A percentile compares a stretch with the other conserved stretches of the same genome.
phyloP scores from a whole-genome alignment of 2,888 invertebrate genomes.

The Nysson spinosus region DNA sequence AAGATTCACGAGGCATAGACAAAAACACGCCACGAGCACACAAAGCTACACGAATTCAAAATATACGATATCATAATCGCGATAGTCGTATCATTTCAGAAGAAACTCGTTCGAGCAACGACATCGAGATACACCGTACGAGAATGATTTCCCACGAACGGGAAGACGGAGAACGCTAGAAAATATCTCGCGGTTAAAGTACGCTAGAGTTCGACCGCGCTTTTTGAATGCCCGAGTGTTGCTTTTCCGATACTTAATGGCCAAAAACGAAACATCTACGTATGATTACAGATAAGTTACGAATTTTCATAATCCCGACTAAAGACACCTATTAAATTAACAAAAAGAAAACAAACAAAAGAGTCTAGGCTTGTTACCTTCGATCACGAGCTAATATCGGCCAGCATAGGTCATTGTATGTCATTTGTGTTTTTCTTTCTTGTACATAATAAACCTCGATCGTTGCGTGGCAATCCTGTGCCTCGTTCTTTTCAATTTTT shows the following conservation, averaged over 20 bases:
- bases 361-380: conserved; percentile 57
- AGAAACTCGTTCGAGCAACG: neutral
- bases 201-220: conserved; percentile 3
- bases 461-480: conserved; percentile 21
- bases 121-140: conserved; percentile 20
- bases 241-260: conserved; percentile 23
- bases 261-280: conserved; percentile 22
- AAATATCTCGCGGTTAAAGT: conserved; percentile 23
- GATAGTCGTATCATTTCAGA: neutral
- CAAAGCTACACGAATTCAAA: neutral
- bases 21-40: conserved; percentile 31
- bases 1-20: neutral
- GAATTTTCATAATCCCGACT: conserved; percentile 18
- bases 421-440: conserved; percentile 17
- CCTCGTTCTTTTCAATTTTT: conserved; percentile 3
- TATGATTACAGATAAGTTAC: conserved; percentile 21
- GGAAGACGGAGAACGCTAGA: conserved; percentile 6
- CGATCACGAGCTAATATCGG: conserved; percentile 51
- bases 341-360: conserved; percentile 37
- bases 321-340: conserved; percentile 37
- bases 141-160: neutral
- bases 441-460: conserved; percentile 19
- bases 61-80: neutral
- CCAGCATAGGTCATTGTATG: conserved; percentile 45
- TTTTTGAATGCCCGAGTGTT: neutral